phyloP scores from a whole-genome alignment of 1,140 invertebrate genomes.

The Heliconius nattereri region DNA sequence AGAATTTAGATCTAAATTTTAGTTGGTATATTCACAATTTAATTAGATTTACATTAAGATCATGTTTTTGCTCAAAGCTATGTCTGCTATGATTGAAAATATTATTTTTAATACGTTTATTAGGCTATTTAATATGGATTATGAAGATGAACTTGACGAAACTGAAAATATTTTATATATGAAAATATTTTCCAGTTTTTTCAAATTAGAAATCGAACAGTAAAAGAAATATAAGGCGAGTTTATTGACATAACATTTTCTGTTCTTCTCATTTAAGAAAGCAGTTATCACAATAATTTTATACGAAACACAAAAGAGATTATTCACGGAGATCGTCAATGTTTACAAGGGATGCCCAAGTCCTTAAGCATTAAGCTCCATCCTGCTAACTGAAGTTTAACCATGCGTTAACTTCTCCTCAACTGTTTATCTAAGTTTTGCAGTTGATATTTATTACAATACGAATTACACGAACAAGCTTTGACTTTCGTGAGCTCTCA shows the following conservation, averaged over 20 bases:
- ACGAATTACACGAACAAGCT: constrained; percentile 11
- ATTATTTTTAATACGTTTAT: too few species aligned
- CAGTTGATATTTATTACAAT: constrained; percentile 12
- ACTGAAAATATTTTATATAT: too few species aligned
- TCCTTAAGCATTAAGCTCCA: constrained; percentile 7
- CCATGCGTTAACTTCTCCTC: constrained; percentile 20
- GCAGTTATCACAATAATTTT: neutral
- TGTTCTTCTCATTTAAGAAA: neutral
- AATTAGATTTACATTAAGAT: too few species aligned
- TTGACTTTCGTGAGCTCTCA: neutral
- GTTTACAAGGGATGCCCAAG: constrained; percentile 10
- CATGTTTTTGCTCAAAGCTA: too few species aligned
- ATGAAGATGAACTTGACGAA: too few species aligned
- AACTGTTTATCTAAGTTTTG: constrained; percentile 23
- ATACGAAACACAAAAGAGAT: neutral
- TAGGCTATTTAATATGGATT: too few species aligned
- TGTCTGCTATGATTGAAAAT: neutral
- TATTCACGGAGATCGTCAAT: neutral
- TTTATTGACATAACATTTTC: neutral
- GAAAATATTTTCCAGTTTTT: too few species aligned
- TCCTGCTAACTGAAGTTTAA: constrained; percentile 1
- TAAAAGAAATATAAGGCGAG: too few species aligned
- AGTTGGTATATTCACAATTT: constrained; percentile 7
- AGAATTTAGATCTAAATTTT: constrained; percentile 6
- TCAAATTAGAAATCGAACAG: too few species aligned